Percentiles rank a stretch among this genome's conserved stretches.
These are phyloP conservation scores for Ariopsis seemanni DNA, from an alignment of 2,113 vertebrate species.

Conservation along the genomic window DNA sequence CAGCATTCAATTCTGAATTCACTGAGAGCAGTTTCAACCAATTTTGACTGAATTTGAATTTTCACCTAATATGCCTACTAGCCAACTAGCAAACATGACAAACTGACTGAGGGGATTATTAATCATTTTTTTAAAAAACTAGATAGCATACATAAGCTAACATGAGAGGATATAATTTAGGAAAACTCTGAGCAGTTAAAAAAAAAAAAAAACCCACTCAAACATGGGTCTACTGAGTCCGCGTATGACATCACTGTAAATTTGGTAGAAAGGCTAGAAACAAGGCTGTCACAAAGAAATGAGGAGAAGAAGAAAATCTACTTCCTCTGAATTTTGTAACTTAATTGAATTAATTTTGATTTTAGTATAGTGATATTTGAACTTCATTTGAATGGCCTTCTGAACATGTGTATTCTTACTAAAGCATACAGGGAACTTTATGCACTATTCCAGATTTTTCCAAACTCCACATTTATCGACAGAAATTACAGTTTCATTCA, in stretches of 20 bases:
- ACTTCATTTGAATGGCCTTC: background rate
- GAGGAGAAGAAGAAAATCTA: background rate
- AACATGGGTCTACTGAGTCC: background rate
- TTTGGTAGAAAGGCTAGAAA: background rate
- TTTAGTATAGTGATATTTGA: background rate
- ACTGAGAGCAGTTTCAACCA: too few relatives aligned
- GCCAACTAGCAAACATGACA: background rate
- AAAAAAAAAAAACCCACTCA: background rate
- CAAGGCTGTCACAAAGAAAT: background rate
- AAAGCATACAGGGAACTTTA: background rate
- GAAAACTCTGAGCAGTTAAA: background rate
- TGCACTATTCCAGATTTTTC: background rate
- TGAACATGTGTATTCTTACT: background rate
- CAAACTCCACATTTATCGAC: background rate
- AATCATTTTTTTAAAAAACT: background rate
- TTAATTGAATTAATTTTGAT: background rate
- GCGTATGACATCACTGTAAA: background rate
- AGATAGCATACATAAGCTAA: background rate
- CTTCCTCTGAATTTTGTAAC: background rate
- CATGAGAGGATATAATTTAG: background rate
- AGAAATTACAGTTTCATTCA: background rate
- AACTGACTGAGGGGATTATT: background rate
- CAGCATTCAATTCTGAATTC: too few relatives aligned
- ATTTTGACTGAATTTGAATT: too few relatives aligned
- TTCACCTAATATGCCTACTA: too few relatives aligned